A percentile compares a stretch with the other conserved stretches of the same genome.
Conservation (phyloP, 2,113 vertebrate species). For the Dicentrarchus labrax region DNA sequence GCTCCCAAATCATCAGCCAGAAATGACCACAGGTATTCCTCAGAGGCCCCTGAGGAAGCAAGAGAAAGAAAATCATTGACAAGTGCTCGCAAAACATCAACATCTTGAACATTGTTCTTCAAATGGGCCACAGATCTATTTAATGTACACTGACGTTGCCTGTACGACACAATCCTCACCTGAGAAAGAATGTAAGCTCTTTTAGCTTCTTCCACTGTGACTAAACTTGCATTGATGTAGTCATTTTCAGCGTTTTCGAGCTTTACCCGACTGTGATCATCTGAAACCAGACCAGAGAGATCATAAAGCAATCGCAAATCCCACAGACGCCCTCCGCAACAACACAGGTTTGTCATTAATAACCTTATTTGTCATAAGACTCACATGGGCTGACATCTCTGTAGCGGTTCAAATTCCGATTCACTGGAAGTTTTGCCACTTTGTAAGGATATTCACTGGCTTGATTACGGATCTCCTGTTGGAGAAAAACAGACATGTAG, state of each 20-base stretch:
- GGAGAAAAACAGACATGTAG: constrained; percentile 63
- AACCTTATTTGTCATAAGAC: constrained; percentile 68
- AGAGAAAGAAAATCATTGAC: not conserved
- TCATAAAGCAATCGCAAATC: constrained; percentile 5
- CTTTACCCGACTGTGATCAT: constrained; percentile 97
- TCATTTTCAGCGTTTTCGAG: constrained; percentile 94
- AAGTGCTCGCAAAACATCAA: not conserved
- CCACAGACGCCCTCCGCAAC: rapidly evolving
- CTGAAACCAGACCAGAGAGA: constrained; percentile 81
- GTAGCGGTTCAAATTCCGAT: constrained; percentile 97
- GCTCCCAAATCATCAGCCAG: constrained; percentile 99
- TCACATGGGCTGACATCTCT: constrained; percentile 99
- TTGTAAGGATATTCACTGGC: constrained; percentile 92
- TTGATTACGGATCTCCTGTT: constrained; percentile 94
- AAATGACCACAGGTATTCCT: constrained; percentile 98
- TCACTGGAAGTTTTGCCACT: constrained; percentile 95
- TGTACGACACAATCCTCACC: constrained; percentile 75
- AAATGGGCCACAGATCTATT: not conserved
- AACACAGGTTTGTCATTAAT: not conserved
- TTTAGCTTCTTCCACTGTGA: constrained; percentile 92
- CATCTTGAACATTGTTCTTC: not conserved
- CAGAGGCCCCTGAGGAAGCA: constrained; percentile 89
- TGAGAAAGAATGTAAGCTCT: constrained; percentile 96
- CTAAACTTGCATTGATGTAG: constrained; percentile 97
- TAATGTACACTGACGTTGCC: not conserved